A percentile compares a stretch with the other conserved stretches of the same genome.
Evolutionary conservation across 2,888 invertebrate genomes (phyloP).

Genomic region (Oligia fasciuncula): DNA sequence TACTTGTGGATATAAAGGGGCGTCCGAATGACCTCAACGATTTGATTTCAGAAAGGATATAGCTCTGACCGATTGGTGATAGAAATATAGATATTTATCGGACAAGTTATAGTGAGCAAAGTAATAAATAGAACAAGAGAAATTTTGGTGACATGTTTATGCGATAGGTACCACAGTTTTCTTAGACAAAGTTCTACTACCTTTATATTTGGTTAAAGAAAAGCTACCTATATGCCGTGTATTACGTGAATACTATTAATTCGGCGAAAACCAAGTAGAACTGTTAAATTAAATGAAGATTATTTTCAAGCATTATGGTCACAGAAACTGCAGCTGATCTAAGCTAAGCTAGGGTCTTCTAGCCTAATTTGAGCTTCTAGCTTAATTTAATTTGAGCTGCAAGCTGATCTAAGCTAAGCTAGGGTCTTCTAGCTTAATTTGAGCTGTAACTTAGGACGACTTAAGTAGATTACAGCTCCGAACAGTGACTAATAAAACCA

Average conservation of each 20-base stretch:
- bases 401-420: background rate
- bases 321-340: background rate
- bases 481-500: slow-evolving; percentile 23
- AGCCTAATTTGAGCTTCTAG: slow-evolving; percentile 10
- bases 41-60: slow-evolving; percentile 28
- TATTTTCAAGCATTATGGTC: background rate
- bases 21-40: slow-evolving; percentile 19
- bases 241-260: no score
- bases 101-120: background rate
- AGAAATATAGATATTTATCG: slow-evolving; percentile 11
- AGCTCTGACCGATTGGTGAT: slow-evolving; percentile 9
- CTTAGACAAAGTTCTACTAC: no score
- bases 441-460: slow-evolving; percentile 7
- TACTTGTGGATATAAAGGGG: slow-evolving; percentile 27
- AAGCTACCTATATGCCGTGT: no score
- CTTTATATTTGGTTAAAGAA: no score
- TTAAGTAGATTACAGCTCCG: slow-evolving; percentile 9
- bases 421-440: slow-evolving; percentile 8
- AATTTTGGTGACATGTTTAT: background rate
- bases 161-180: no score
- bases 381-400: background rate
- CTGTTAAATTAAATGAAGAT: no score
- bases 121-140: background rate
- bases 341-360: background rate
- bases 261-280: no score